phyloP scores from a whole-genome alignment of 2,113 vertebrate species.

The Pterophyllum scalare region DNA sequence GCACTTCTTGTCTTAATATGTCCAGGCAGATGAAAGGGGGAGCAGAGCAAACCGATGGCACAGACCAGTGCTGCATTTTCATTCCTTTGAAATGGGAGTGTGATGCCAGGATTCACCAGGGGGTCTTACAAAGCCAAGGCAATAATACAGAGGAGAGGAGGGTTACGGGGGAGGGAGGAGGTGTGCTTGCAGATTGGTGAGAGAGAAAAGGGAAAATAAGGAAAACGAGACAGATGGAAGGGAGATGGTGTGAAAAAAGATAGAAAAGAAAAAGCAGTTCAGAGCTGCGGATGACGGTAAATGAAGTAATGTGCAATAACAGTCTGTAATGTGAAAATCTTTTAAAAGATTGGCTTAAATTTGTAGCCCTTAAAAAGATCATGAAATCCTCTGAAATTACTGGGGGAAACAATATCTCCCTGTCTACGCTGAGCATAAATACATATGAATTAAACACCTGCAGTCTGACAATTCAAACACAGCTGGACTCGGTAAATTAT shows the following conservation, averaged over 20 bases:
- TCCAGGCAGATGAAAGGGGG: constrained; percentile 70
- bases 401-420: not conserved
- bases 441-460: not conserved
- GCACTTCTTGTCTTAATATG: constrained; percentile 67
- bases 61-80: constrained; percentile 61
- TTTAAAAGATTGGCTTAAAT: constrained; percentile 3
- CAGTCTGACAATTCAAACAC: not conserved
- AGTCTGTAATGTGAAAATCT: constrained; percentile 3
- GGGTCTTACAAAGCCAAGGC: constrained; percentile 63
- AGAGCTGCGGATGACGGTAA: not conserved
- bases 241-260: not conserved
- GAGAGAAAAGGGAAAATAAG: constrained; percentile 25
- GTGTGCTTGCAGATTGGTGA: constrained; percentile 37
- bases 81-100: constrained; percentile 66
- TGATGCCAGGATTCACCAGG: constrained; percentile 69
- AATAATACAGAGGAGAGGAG: constrained; percentile 63
- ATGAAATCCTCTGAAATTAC: constrained; percentile 10
- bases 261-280: not conserved
- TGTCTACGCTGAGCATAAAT: not conserved
- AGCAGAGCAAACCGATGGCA: constrained; percentile 64
- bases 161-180: constrained; percentile 17
- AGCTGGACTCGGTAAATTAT: constrained; percentile 7
- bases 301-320: constrained; percentile 16
- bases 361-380: not conserved
- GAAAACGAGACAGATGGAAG: not conserved